phyloP scores from a whole-genome alignment of 2,797 vertebrate species.

The Natrix natrix region DNA sequence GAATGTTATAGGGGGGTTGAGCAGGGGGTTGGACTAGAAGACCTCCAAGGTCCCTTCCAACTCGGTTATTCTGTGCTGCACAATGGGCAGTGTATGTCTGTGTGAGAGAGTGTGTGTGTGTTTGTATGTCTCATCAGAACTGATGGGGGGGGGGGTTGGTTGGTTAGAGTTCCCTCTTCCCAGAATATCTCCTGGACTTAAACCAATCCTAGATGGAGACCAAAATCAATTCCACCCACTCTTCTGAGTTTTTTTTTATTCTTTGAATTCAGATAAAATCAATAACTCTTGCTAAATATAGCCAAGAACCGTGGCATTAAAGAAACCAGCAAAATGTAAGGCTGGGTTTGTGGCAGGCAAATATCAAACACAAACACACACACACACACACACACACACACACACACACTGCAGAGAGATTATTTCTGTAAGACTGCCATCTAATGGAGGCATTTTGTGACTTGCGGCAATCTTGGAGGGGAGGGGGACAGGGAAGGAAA shows the following conservation, averaged over 20 bases:
- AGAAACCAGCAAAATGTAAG: slow-evolving; percentile 8
- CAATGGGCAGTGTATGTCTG: too few relatives aligned
- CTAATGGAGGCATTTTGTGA: not conserved
- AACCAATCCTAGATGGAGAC: not conserved
- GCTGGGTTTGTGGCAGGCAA: not conserved
- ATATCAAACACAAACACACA: not conserved
- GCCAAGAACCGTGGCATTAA: not conserved
- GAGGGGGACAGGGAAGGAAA: not conserved
- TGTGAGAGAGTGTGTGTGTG: not conserved
- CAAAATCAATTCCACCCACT: not conserved
- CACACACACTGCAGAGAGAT: rapidly evolving
- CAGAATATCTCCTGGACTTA: not conserved
- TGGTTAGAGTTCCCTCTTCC: not conserved
- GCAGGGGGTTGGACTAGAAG: not conserved
- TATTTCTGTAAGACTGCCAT: slow-evolving; percentile 18
- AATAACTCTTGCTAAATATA: not conserved
- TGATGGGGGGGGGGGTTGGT: too few relatives aligned
- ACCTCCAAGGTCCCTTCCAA: not conserved
- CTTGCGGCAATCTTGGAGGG: not conserved
- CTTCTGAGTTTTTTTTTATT: not conserved
- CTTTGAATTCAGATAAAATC: not conserved
- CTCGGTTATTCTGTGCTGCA: not conserved
- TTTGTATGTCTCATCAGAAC: not conserved
- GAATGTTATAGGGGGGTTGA: not conserved
- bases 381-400: rapidly evolving